Evolutionary conservation across 2,113 vertebrate genomes (phyloP).

Genomic region (Protomyctophum bolini): DNA sequence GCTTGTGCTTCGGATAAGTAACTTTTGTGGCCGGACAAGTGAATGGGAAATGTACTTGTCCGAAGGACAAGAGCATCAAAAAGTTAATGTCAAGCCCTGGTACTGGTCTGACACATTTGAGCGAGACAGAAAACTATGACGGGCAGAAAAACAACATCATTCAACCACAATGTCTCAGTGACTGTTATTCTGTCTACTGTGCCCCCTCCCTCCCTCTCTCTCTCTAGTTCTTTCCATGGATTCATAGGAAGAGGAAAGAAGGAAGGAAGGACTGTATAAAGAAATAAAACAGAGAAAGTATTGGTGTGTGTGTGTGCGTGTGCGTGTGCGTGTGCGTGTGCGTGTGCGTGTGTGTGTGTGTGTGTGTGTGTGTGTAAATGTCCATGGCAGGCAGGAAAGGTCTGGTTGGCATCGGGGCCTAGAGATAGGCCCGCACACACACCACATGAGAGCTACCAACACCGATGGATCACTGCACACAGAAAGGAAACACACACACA

Average conservation of each 20-base stretch:
- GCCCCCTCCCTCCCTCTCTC: neutral
- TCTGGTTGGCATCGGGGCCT: conserved; percentile 55
- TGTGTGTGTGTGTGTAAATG: conserved; percentile 5
- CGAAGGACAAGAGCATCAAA: too few species aligned
- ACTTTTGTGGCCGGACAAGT: too few species aligned
- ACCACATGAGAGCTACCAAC: conserved; percentile 45
- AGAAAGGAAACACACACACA: conserved; percentile 33
- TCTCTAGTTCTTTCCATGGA: conserved; percentile 60
- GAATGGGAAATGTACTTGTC: too few species aligned
- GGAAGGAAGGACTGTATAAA: conserved; percentile 16
- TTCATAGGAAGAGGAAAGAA: conserved; percentile 46
- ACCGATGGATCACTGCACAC: conserved; percentile 18
- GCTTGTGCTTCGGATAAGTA: too few species aligned
- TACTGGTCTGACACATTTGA: neutral
- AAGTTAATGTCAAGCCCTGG: too few species aligned
- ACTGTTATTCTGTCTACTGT: conserved; percentile 6
- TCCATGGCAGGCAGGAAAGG: conserved; percentile 51
- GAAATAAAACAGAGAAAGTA: conserved; percentile 4
- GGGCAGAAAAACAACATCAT: conserved; percentile 12
- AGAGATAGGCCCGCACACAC: conserved; percentile 36
- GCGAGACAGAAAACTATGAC: neutral
- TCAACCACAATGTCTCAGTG: conserved; percentile 4
- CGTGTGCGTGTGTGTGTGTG: conserved; percentile 36
- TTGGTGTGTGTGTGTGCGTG: neutral
- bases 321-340: conserved; percentile 26